A percentile compares a stretch with the other conserved stretches of the same genome.
Evolutionary conservation across 1,140 invertebrate genomes (phyloP).

Genomic region (Drosophila persimilis): DNA sequence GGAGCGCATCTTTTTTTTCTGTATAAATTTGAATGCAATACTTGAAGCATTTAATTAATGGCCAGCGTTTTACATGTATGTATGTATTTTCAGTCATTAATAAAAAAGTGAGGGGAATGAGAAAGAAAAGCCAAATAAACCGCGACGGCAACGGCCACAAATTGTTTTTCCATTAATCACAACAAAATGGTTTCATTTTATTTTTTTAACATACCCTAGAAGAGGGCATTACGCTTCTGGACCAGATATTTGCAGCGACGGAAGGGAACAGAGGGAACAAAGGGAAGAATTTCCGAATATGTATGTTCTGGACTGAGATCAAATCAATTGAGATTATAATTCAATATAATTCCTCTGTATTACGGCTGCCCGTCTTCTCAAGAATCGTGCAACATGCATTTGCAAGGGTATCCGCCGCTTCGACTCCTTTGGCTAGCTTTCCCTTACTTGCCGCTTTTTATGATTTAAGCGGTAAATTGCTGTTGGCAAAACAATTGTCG

Average conservation of each 20-base stretch:
- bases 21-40: slow-evolving; percentile 18
- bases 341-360: too few relatives aligned
- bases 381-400: too few relatives aligned
- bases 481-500: slow-evolving; percentile 62
- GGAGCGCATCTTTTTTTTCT: background rate
- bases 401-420: background rate
- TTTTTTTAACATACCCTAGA: slow-evolving; percentile 27
- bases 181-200: slow-evolving; percentile 63
- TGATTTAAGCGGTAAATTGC: slow-evolving; percentile 24
- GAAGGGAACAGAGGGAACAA: too few relatives aligned
- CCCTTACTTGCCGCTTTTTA: slow-evolving; percentile 22
- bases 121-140: slow-evolving; percentile 20
- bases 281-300: too few relatives aligned
- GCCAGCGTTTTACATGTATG: slow-evolving; percentile 55
- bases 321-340: too few relatives aligned
- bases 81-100: slow-evolving; percentile 59
- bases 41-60: slow-evolving; percentile 69
- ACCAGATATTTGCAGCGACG: too few relatives aligned
- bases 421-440: background rate
- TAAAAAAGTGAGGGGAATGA: slow-evolving; percentile 9
- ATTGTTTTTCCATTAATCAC: slow-evolving; percentile 78
- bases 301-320: too few relatives aligned
- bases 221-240: background rate
- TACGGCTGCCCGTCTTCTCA: too few relatives aligned
- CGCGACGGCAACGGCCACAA: slow-evolving; percentile 20